Base-by-base conservation (phyloP, 2,888 invertebrate species). In the Meandrusa payeni region DNA sequence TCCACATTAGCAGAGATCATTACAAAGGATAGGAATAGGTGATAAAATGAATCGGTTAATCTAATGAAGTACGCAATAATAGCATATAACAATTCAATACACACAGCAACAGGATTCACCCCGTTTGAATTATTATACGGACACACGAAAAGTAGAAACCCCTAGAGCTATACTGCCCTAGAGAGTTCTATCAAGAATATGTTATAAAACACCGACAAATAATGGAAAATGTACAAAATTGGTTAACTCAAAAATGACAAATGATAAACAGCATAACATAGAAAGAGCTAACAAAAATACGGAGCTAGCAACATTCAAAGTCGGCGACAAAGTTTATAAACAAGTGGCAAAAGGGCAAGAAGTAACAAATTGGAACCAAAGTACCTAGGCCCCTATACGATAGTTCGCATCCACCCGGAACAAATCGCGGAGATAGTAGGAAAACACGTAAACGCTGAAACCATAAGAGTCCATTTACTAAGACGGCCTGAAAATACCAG, bases 161-260 rank as follows among this genome's bases (percentile, higher is more conserved):
- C 34, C 47, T 51, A 54, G 61, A 59, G 42, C 41, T 52, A 52
- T 61, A 53, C 54, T 71, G 38, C 49, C 59, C 54, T 1, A 50
- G 52, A 42, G 57, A 61, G 50, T 94, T 80, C 57, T 92, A 89
- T 12, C 93, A 88, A 7, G 94, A 93, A 67, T 93, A 92, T 31
- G 93, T 90, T 1, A 92, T 93, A 42, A 91, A 89, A 72, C 95
- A n/a, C n/a, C 54, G 20, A 24, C 46, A 49, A 45, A 50, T 42
- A 1, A 43, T 51, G 45, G 54, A 59, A 50, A 43, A 43, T 3
- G 37, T 50, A 0, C 52, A 61, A n/a, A 54, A 47, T 3, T 48
- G 15, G 31, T 58, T 1, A 40, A 40, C 0, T 32, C 3, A 0
- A 51, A 52, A 42, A 2, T 55, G 0, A 1, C 41, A 6, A 22